Evolutionary conservation across 2,888 invertebrate genomes (phyloP), one percentile per base, ranked within the genome.

Genomic region (Caenorhabditis drosophilae): DNA sequence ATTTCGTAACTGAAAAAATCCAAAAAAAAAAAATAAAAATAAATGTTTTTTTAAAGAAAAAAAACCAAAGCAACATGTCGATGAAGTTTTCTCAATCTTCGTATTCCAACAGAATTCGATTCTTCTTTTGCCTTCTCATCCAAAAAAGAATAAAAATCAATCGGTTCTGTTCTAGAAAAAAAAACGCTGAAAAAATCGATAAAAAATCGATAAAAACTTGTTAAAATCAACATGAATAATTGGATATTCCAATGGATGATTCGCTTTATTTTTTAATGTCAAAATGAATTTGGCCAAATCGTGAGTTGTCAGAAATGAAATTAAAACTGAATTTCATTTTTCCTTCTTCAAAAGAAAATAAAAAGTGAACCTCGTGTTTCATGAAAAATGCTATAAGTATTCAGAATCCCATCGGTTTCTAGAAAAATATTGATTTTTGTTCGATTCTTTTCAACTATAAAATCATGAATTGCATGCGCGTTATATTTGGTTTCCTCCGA

Each of bases 401-500:
- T 63, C 12, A 36, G 23, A 34, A 40, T 45, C 2, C 63, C 63
- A 41, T 63, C 63, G 3, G 63, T 63, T 48, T 63, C 44, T 20
- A 63, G 20, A 34, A 63, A 58, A 6, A 54, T 41, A 46, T 58
- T 63, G 23, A 63, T 57, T 34, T 46, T 53, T 1, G 53, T 12
- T 4, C 59, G 47, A n/a, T 40, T 41, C 9, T 20, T 15, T 47
- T 44, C 41, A 15, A 45, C 20, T 18, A 63, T 31, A 26, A 55
- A 38, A 46, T 54, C 57, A 25, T 57, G 51, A 35, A 64, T 62
- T 16, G 60, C 60, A 38, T 68, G 54, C 4, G 54, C 63, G 11
- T 55, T 64, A 40, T 63, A 57, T 15, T 55, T 51, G 22, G 56
- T 60, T 16, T 63, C 63, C 23, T 56, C 54, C 11, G 68, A 64